Base-by-base conservation (phyloP, 2,888 invertebrate genomes). In the Eupithecia insigniata region DNA sequence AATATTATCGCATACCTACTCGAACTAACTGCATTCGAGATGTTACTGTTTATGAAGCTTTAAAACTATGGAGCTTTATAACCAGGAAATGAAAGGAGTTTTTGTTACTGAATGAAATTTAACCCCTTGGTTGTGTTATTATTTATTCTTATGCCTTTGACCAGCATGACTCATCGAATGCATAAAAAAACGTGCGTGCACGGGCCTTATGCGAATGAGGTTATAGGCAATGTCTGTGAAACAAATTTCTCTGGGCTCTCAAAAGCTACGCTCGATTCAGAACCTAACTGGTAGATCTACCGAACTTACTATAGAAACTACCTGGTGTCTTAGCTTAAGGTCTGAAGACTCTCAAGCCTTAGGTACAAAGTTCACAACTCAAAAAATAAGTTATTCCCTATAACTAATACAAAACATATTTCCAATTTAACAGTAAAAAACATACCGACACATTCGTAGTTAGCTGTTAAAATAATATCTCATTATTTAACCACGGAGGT, bases 1-100 rank as follows among this genome's bases (percentile, higher is more conserved):
- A 76, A 76, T 78, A 77, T 76, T 70, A 74, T 77, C 72, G 67
- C 55, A 28, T 75, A 70, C 66, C 62, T 70, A 70, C 60, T 66
- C 70, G 74, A 73, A 73, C 14, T 26, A 55, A 55, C 74, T 79
- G 70, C 75, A 71, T 70, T 75, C 74, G 67, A 70, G 75, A 73
- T 75, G 72, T 67, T 34, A 30, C 36, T 36, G 28, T 30, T 67
- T 43, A 67, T 36, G 51, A n/a, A 58, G 51, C 65, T 69, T 66
- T 51, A 16, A 43, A 69, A 65, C 28, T 69, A 32, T 22, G 12
- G 34, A 62, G 14, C 30, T 61, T 34, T 6, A 22, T 32, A 32
- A 22, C 18, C 43, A 43, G 43, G 10, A 22, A 22, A 46, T 46
- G 8, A n/a, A n/a, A 18, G 43, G 32, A 62, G 34, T 34, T 62